A percentile compares a stretch with the other conserved stretches of the same genome.
Conservation (phyloP, 2,888 invertebrate species). For the Thecophora atra region DNA sequence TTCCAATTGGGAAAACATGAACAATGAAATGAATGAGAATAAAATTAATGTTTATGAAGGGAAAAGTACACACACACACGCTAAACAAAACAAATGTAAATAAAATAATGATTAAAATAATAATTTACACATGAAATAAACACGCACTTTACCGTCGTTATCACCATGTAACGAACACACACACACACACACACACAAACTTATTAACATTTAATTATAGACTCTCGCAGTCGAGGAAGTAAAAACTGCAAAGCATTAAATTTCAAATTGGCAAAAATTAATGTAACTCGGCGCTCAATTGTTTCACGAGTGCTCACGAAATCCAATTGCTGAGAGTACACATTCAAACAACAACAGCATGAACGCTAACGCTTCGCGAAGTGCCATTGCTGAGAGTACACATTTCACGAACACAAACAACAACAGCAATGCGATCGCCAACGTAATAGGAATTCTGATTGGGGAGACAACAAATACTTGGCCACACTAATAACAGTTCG, state of each 20-base stretch:
- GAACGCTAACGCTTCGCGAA: background rate
- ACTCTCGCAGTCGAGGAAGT: background rate
- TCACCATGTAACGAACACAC: background rate
- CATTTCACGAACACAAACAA: background rate
- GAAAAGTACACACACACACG: no score
- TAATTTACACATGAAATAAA: slow-evolving; percentile 44
- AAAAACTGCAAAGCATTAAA: background rate
- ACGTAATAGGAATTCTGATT: background rate
- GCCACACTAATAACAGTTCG: background rate
- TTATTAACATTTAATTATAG: background rate
- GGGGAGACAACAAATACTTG: background rate
- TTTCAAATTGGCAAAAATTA: background rate
- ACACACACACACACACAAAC: background rate
- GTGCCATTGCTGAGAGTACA: background rate
- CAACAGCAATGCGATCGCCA: background rate
- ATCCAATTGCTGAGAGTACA: background rate
- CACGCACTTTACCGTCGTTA: slow-evolving; percentile 48
- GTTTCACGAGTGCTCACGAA: background rate
- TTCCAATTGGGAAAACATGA: background rate
- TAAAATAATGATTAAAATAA: background rate
- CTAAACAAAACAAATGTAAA: background rate
- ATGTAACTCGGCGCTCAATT: background rate
- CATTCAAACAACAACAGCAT: background rate
- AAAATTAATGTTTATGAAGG: no score
- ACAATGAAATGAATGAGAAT: background rate